Percentiles rank a stretch among this genome's conserved stretches.
phyloP scores from a whole-genome alignment of 2,113 vertebrate species.

The Pterocles burchelli region DNA sequence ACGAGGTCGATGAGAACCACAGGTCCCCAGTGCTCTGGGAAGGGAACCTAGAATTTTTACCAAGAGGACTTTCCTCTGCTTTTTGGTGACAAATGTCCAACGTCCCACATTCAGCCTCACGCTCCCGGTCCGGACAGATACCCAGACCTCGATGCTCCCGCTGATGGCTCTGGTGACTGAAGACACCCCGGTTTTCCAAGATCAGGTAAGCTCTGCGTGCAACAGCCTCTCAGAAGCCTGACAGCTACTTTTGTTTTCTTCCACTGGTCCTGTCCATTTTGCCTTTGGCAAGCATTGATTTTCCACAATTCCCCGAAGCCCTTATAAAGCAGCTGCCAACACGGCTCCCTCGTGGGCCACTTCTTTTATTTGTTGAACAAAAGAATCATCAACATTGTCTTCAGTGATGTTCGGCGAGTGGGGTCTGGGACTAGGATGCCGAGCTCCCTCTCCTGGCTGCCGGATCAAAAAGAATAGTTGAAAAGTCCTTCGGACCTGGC shows the following conservation, averaged over 20 bases:
- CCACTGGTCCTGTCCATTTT: constrained; percentile 17
- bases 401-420: neutral
- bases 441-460: constrained; percentile 71
- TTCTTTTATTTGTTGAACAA: constrained; percentile 68
- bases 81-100: rapidly evolving
- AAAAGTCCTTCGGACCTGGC: neutral
- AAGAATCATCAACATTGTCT: constrained; percentile 54
- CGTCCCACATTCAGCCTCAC: neutral
- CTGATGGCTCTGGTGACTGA: neutral
- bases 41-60: neutral
- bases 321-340: constrained; percentile 52
- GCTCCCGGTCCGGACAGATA: neutral
- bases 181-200: neutral
- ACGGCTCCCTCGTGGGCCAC: constrained; percentile 50
- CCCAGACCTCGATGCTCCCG: rapidly evolving
- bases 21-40: neutral
- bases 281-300: constrained; percentile 62
- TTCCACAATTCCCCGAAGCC: constrained; percentile 52
- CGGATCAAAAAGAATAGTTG: constrained; percentile 31
- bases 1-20: rapidly evolving
- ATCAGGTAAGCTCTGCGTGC: neutral
- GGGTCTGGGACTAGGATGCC: neutral
- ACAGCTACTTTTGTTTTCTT: constrained; percentile 5
- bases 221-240: neutral
- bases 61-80: rapidly evolving